Evolutionary conservation across 2,113 vertebrate genomes (phyloP).

Genomic region (Speoplatyrhinus poulsoni): DNA sequence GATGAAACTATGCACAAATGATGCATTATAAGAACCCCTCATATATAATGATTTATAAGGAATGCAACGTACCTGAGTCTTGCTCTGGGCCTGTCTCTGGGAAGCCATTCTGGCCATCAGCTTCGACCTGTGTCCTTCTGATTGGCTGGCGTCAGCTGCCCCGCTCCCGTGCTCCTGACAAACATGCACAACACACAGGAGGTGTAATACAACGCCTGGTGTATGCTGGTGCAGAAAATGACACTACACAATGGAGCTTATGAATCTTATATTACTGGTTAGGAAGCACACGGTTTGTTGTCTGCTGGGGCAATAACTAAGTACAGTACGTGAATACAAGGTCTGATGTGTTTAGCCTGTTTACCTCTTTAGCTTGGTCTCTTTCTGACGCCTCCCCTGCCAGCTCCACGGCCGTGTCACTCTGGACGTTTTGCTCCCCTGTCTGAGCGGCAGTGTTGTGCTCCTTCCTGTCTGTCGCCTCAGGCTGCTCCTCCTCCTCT

Average conservation of each 20-base stretch:
- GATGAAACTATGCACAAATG: too few relatives aligned
- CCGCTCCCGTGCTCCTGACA: constrained; percentile 88
- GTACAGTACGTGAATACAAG: background rate
- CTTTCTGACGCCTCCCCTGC: constrained; percentile 87
- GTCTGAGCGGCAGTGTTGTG: constrained; percentile 84
- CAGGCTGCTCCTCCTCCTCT: constrained; percentile 74
- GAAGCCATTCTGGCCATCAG: constrained; percentile 83
- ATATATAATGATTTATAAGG: too few relatives aligned
- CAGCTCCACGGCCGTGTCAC: constrained; percentile 86
- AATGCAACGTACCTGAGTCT: constrained; percentile 82
- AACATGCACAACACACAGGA: background rate
- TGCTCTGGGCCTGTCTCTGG: constrained; percentile 80
- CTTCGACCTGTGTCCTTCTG: constrained; percentile 91
- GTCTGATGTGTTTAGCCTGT: background rate
- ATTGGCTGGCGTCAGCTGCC: constrained; percentile 88
- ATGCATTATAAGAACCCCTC: too few relatives aligned
- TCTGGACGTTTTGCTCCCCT: constrained; percentile 88
- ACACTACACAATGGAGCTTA: background rate
- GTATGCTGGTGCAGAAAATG: background rate
- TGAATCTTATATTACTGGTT: background rate
- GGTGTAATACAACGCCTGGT: background rate
- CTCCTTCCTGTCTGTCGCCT: constrained; percentile 83
- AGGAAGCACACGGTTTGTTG: background rate
- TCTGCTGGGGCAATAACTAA: background rate
- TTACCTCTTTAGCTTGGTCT: constrained; percentile 90